phyloP scores from a whole-genome alignment of 1,140 invertebrate genomes.

The Notospermus geniculatus region DNA sequence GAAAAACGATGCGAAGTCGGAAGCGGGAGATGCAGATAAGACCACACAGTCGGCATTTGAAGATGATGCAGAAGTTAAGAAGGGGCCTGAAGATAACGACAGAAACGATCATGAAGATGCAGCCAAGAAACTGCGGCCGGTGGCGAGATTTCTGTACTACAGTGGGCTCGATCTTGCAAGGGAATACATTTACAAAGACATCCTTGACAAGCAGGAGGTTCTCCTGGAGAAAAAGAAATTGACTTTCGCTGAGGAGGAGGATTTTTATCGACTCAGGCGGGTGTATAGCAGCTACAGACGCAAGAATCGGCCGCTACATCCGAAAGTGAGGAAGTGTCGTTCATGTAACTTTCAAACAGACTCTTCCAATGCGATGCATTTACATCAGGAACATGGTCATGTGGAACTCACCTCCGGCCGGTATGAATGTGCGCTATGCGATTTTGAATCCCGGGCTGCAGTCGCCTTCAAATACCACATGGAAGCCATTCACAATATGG shows the following conservation, averaged over 20 bases:
- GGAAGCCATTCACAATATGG: conserved; percentile 81
- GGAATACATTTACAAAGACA: conserved; percentile 88
- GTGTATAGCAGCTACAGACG: conserved; percentile 58
- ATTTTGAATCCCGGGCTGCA: conserved; percentile 75
- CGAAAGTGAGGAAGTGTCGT: conserved; percentile 79
- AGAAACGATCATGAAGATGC: conserved; percentile 32
- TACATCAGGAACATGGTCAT: conserved; percentile 89
- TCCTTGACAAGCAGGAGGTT: conserved; percentile 80
- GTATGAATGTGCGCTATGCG: conserved; percentile 76
- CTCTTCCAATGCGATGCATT: conserved; percentile 78
- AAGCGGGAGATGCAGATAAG: conserved; percentile 35
- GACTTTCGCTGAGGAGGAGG: conserved; percentile 75
- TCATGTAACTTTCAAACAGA: conserved; percentile 92
- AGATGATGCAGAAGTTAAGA: conserved; percentile 15
- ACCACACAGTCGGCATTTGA: conserved; percentile 39
- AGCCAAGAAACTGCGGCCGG: conserved; percentile 59
- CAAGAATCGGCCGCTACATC: conserved; percentile 76
- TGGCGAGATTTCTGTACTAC: conserved; percentile 90
- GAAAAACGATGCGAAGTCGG: conserved; percentile 20
- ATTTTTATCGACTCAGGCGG: conserved; percentile 79
- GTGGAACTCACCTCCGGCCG: conserved; percentile 77
- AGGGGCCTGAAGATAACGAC: conserved; percentile 32
- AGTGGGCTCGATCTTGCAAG: conserved; percentile 88
- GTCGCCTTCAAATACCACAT: conserved; percentile 89
- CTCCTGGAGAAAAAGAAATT: conserved; percentile 66